Evolutionary conservation across 2,888 invertebrate genomes (phyloP).

Genomic region (Drosophila nigricruria): DNA sequence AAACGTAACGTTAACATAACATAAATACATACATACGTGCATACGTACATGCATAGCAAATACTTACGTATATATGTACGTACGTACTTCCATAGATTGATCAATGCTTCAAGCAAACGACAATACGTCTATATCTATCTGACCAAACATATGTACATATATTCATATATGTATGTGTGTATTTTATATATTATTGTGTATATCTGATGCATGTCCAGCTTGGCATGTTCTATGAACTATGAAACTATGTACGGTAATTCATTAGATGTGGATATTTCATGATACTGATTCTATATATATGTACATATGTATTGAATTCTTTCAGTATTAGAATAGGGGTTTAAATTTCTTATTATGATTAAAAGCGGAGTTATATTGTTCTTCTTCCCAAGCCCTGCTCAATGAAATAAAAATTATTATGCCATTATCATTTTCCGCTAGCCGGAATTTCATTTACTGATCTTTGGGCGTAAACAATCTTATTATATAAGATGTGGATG

Average conservation of each 20-base stretch:
- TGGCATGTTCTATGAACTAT: neutral
- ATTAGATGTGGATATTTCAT: neutral
- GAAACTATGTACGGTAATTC: neutral
- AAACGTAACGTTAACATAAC: neutral
- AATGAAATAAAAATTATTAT: too few species aligned
- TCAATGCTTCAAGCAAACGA: neutral
- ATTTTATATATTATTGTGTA: neutral
- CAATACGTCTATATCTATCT: neutral
- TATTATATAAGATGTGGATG: slow-evolving; percentile 3
- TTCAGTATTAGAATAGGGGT: neutral
- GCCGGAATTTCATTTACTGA: neutral
- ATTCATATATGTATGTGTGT: neutral
- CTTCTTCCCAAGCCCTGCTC: neutral
- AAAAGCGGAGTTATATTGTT: neutral
- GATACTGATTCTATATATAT: neutral
- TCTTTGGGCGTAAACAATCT: neutral
- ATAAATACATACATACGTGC: neutral
- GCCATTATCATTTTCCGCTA: neutral
- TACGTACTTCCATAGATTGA: slow-evolving; percentile 2
- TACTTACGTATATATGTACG: neutral
- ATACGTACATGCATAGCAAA: neutral
- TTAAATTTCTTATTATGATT: neutral
- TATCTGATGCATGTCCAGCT: too few species aligned
- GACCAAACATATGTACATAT: neutral
- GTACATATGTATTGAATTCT: neutral